A percentile compares a stretch with the other conserved stretches of the same genome.
Conservation (phyloP, 2,113 vertebrate species). For the Sylvia atricapilla region DNA sequence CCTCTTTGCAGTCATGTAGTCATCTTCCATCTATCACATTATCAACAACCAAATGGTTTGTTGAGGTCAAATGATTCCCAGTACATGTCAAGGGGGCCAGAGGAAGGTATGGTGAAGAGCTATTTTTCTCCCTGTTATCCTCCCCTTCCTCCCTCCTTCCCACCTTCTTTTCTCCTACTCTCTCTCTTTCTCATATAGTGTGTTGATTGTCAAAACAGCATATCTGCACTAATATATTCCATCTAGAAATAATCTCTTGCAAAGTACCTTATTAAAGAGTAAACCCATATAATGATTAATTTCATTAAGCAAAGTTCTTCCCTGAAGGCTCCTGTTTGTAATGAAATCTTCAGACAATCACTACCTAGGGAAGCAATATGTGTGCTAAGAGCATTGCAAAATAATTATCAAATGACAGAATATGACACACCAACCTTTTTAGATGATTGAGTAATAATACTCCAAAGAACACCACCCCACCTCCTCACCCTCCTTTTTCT, state of each 20-base stretch:
- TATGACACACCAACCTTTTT: not conserved
- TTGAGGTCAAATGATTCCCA: not conserved
- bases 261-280: slow-evolving; percentile 25
- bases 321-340: slow-evolving; percentile 30
- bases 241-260: slow-evolving; percentile 1
- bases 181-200: not conserved
- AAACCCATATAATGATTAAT: slow-evolving; percentile 6
- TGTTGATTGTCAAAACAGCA: not conserved
- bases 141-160: not conserved
- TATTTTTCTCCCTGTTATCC: not conserved
- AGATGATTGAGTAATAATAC: not conserved
- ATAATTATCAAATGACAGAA: not conserved
- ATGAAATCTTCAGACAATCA: slow-evolving; percentile 5
- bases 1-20: not conserved
- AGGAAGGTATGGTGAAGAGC: not conserved
- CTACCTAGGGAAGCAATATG: not conserved
- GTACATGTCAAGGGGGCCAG: not conserved
- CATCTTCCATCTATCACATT: not conserved
- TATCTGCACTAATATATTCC: not conserved
- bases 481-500: not conserved
- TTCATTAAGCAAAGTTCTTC: slow-evolving; percentile 26
- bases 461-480: not conserved
- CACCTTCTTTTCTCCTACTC: not conserved
- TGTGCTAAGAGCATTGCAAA: not conserved
- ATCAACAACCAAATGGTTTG: not conserved